phyloP scores from a whole-genome alignment of 2,888 invertebrate genomes.

The Vanessa cardui region DNA sequence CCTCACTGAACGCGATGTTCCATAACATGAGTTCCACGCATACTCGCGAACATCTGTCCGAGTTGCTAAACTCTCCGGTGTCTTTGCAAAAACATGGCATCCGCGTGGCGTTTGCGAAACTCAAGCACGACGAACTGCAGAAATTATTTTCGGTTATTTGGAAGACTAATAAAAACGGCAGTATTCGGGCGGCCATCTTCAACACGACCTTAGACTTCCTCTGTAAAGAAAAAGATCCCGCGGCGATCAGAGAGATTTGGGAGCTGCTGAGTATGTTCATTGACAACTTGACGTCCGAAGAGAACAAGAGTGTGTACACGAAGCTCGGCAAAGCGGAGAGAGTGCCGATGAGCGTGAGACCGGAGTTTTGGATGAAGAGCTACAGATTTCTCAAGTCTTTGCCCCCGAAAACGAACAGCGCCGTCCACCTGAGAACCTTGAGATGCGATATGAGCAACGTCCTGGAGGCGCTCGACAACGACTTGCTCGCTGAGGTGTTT shows the following conservation, averaged over 20 bases:
- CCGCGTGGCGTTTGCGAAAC: constrained; percentile 55
- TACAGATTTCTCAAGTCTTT: constrained; percentile 54
- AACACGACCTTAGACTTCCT: constrained; percentile 55
- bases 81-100: constrained; percentile 68
- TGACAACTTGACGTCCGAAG: constrained; percentile 55
- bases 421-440: constrained; percentile 40
- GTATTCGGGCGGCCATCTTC: constrained; percentile 59
- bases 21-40: constrained; percentile 52
- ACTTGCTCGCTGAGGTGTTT: constrained; percentile 52
- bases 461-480: constrained; percentile 52
- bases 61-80: constrained; percentile 56
- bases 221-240: constrained; percentile 51
- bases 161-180: constrained; percentile 58
- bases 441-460: constrained; percentile 46
- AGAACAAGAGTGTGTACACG: constrained; percentile 59
- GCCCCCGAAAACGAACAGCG: constrained; percentile 42
- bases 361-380: constrained; percentile 55
- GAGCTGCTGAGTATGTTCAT: constrained; percentile 56
- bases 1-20: constrained; percentile 59
- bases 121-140: constrained; percentile 51
- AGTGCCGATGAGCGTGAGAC: constrained; percentile 52
- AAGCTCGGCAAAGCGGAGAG: constrained; percentile 46
- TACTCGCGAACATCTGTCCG: constrained; percentile 47
- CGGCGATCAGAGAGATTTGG: constrained; percentile 52
- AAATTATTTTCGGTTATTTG: constrained; percentile 54